A percentile compares a stretch with the other conserved stretches of the same genome.
Conservation (phyloP, 1,140 invertebrate species). For the Bombyx mandarina region DNA sequence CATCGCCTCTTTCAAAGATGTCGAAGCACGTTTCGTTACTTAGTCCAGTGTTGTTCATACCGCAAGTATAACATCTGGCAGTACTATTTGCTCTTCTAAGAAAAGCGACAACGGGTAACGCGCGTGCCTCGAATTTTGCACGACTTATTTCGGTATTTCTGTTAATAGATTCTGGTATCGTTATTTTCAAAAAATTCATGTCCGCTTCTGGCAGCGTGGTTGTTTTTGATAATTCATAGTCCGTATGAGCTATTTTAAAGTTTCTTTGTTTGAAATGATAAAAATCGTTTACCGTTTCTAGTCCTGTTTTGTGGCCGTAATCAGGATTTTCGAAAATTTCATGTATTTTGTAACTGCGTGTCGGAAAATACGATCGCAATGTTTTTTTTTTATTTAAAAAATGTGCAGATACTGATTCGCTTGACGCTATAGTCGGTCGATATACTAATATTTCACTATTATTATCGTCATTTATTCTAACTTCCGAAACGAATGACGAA, state of each 20-base stretch:
- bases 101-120: too few relatives aligned
- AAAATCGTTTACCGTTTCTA: background rate
- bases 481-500: too few relatives aligned
- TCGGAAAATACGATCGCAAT: conserved; percentile 5
- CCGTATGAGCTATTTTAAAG: too few relatives aligned
- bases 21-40: conserved; percentile 6
- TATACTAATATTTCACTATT: too few relatives aligned
- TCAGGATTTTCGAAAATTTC: background rate
- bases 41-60: conserved; percentile 5
- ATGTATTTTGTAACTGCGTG: background rate
- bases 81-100: background rate
- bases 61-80: conserved; percentile 12
- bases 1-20: conserved; percentile 5
- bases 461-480: too few relatives aligned
- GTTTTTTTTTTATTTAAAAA: background rate
- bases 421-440: too few relatives aligned
- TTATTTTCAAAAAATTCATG: too few relatives aligned
- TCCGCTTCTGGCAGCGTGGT: too few relatives aligned
- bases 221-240: too few relatives aligned
- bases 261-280: background rate
- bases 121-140: background rate
- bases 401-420: too few relatives aligned
- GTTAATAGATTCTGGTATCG: background rate
- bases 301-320: background rate
- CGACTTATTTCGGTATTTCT: background rate